A percentile compares a stretch with the other conserved stretches of the same genome.
phyloP scores from a whole-genome alignment of 2,888 invertebrate genomes.

The Thysanoteuthis rhombus region DNA sequence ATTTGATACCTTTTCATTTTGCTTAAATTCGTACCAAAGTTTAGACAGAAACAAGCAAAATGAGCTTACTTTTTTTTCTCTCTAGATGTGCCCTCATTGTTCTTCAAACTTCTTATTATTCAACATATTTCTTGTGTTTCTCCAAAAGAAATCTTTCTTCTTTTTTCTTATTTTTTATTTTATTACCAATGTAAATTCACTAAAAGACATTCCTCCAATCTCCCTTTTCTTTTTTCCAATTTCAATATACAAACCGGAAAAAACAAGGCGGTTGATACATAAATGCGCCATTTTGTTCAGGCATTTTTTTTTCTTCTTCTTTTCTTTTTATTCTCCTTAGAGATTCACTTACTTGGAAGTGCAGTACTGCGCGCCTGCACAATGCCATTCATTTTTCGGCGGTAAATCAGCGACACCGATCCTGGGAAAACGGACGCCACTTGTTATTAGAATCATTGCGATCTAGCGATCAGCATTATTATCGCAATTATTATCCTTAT shows the following conservation, averaged over 20 bases:
- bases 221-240: too few relatives aligned
- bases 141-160: neutral
- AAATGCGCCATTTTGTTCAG: neutral
- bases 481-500: neutral
- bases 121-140: neutral
- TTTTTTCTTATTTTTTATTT: neutral
- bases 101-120: conserved; percentile 12
- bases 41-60: too few relatives aligned
- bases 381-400: neutral
- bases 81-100: neutral
- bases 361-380: neutral
- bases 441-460: neutral
- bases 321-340: neutral
- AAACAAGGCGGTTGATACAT: neutral
- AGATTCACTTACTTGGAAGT: neutral
- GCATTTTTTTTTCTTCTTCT: neutral
- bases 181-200: neutral
- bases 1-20: neutral
- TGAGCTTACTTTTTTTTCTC: neutral
- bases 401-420: neutral
- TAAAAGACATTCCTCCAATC: neutral
- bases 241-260: neutral
- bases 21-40: neutral
- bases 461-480: neutral
- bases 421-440: neutral